phyloP scores from a whole-genome alignment of 2,888 invertebrate species.

The Hymenopus coronatus region DNA sequence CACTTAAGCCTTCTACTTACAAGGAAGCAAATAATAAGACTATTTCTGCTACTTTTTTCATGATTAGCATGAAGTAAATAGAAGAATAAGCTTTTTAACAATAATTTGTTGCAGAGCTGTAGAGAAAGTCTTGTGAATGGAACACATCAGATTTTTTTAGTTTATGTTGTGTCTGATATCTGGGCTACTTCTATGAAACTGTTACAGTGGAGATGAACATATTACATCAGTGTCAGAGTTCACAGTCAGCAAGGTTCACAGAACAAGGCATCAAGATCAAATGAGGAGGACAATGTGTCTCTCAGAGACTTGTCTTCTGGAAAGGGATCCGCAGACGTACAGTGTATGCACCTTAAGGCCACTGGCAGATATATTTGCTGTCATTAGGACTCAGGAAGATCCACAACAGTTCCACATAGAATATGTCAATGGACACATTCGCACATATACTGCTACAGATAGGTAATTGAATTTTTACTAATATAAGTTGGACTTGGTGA shows the following conservation, averaged over 20 bases:
- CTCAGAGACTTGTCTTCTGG: conserved; percentile 91
- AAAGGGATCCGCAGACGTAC: conserved; percentile 96
- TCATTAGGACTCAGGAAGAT: conserved; percentile 85
- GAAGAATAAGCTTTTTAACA: too few species aligned
- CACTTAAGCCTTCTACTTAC: too few species aligned
- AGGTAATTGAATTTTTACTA: conserved; percentile 53
- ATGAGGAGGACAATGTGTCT: conserved; percentile 88
- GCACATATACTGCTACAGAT: conserved; percentile 90
- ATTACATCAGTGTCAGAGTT: conserved; percentile 97
- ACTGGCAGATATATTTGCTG: conserved; percentile 80
- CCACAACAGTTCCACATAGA: conserved; percentile 93
- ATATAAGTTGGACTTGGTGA: too few species aligned
- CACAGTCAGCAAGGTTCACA: conserved; percentile 86
- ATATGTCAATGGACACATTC: conserved; percentile 85
- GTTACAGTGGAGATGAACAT: conserved; percentile 84
- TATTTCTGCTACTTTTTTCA: too few species aligned
- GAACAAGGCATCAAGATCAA: conserved; percentile 76
- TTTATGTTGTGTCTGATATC: neutral
- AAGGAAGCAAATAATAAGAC: too few species aligned
- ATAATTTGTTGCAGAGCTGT: too few species aligned
- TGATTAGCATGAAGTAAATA: too few species aligned
- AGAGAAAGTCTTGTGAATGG: too few species aligned
- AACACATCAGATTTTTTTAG: too few species aligned
- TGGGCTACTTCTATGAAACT: neutral
- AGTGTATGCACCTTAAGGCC: conserved; percentile 85